Evolutionary conservation across 2,797 vertebrate species (phyloP).

Genomic region (Danio aesculapii): DNA sequence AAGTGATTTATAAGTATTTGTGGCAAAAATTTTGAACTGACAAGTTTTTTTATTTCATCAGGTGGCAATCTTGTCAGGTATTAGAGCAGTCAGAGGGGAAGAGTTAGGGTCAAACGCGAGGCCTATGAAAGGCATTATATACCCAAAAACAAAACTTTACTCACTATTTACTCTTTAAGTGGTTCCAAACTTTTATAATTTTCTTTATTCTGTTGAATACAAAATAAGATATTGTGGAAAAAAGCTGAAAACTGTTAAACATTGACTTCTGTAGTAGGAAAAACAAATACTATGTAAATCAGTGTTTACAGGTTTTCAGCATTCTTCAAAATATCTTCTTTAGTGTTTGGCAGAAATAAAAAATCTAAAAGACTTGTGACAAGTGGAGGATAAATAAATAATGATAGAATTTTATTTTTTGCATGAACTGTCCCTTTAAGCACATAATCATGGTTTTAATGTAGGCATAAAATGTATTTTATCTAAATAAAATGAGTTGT

Average conservation of each 20-base stretch:
- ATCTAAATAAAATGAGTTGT: conserved; percentile 30
- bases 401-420: too few species aligned
- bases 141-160: not conserved
- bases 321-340: too few species aligned
- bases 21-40: conserved; percentile 17
- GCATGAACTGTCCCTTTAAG: not conserved
- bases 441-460: conserved; percentile 33
- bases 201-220: not conserved
- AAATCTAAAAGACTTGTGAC: too few species aligned
- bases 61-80: conserved; percentile 39
- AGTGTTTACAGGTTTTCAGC: too few species aligned
- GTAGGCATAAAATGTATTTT: conserved; percentile 20
- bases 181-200: not conserved
- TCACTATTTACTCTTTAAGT: conserved; percentile 1
- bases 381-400: too few species aligned
- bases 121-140: not conserved
- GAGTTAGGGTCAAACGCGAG: conserved; percentile 1
- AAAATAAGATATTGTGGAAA: too few species aligned
- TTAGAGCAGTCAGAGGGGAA: conserved; percentile 20
- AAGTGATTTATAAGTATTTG: conserved; percentile 11
- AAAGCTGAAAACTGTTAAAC: too few species aligned
- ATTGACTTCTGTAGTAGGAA: too few species aligned
- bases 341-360: too few species aligned
- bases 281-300: too few species aligned
- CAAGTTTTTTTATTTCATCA: conserved; percentile 38